phyloP scores from a whole-genome alignment of 2,113 vertebrate species.

The Rhinogobius similis region DNA sequence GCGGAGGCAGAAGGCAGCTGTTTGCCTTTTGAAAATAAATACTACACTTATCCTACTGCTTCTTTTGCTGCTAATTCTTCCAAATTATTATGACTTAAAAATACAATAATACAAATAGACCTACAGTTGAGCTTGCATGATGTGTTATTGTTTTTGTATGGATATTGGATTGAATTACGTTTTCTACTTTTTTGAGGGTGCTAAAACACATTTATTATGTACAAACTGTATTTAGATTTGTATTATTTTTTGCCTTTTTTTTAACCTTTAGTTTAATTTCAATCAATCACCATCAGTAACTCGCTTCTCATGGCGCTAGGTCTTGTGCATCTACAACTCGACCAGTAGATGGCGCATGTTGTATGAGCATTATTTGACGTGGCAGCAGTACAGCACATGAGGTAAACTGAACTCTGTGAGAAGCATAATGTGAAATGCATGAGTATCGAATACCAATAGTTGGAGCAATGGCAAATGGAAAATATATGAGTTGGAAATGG shows the following conservation, averaged over 20 bases:
- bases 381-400: slow-evolving; percentile 27
- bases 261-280: not conserved
- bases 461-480: not conserved
- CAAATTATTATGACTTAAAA: not conserved
- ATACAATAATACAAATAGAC: not conserved
- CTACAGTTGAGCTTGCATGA: not conserved
- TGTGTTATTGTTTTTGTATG: not conserved
- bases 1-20: slow-evolving; percentile 23
- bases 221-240: not conserved
- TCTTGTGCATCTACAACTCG: slow-evolving; percentile 3
- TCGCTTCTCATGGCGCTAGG: not conserved
- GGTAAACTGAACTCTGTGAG: not conserved
- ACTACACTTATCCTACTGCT: not conserved
- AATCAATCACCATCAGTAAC: not conserved
- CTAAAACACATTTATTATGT: not conserved
- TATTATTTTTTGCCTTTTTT: not conserved
- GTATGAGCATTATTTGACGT: slow-evolving; percentile 34
- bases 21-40: slow-evolving; percentile 23
- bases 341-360: slow-evolving; percentile 51
- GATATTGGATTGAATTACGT: not conserved
- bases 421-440: not conserved
- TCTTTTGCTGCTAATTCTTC: not conserved
- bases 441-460: not conserved
- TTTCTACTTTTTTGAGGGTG: not conserved
- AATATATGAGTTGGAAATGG: not conserved